These are phyloP conservation scores for Pseudolaguvia tuberculata DNA, from an alignment of 2,113 vertebrate species.

Conservation along the genomic window DNA sequence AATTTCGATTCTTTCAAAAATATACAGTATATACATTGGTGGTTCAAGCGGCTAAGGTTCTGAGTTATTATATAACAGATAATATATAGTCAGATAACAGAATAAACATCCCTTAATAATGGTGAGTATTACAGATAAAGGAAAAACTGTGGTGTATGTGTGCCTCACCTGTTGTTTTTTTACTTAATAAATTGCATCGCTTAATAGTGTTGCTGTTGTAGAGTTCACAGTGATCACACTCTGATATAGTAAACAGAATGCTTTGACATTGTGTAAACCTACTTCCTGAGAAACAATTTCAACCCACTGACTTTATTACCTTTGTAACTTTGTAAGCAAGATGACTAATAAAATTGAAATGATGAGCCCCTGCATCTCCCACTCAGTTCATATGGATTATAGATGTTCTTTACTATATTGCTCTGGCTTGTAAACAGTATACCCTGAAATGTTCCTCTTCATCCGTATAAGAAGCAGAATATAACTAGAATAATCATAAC, in stretches of 20 bases:
- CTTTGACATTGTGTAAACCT: not conserved
- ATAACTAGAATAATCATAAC: not conserved
- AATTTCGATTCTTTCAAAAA: too few species aligned
- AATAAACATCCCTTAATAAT: too few species aligned
- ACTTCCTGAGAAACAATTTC: not conserved
- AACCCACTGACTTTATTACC: not conserved
- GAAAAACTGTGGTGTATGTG: too few species aligned
- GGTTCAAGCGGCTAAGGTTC: too few species aligned
- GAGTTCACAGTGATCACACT: too few species aligned
- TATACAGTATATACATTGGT: too few species aligned
- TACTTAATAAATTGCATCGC: too few species aligned
- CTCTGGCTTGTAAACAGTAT: not conserved
- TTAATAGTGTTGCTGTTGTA: too few species aligned
- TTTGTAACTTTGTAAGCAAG: conserved; percentile 4
- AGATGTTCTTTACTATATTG: not conserved
- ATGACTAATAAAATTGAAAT: conserved; percentile 10
- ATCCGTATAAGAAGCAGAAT: not conserved
- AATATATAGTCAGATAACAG: too few species aligned
- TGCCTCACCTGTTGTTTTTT: too few species aligned
- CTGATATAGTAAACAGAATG: not conserved
- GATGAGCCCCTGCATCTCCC: not conserved
- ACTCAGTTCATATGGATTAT: not conserved
- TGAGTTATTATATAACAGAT: too few species aligned
- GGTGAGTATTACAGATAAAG: too few species aligned
- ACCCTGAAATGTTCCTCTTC: not conserved